Base-by-base conservation (phyloP, 2,797 vertebrate genomes). In the Tapirus indicus region DNA sequence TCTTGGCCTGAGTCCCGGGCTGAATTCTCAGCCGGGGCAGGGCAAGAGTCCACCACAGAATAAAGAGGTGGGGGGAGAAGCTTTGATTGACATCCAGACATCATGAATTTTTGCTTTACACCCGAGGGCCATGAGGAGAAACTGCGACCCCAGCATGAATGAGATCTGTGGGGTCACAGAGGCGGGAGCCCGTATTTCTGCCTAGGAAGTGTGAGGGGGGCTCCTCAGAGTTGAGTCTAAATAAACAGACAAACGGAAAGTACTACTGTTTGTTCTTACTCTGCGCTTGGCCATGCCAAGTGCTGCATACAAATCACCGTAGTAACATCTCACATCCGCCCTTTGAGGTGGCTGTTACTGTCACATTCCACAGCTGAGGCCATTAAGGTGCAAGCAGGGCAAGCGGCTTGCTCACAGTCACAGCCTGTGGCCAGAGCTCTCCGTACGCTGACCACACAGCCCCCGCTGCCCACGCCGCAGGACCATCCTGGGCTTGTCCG, bases 241-340 rank as follows among this genome's bases (percentile, higher is more conserved):
- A 9, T 56, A 83, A 68, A 49, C 23, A 72, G 49, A 84, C 80
- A 38, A 10, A n/a, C 6, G 44, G 18, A 54, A 35, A 6, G 7
- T 49, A 38, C 58, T 20, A 52, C 35, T 54, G 9, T 20, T 32
- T 27, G 20, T 13, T n/a, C 20, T 58, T 13, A 7, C 20, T 29
- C 44, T 23, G 79, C 3, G 32, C 38, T 20, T 25, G 58, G 56
- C 54, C n/a, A 6, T 29, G 32, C 69, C 27, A 20, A 41, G 35
- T 10, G 0, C 80, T 13, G 52, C 23, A 32, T 25, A 32, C 0
- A 0, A 56, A 27, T 10, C 2, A 4, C n/a, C 21, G 13, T 35
- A n/a, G 0, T 4, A 38, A 54, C n/a, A 44, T 17, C 54, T 62
- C 62, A 38, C 7, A 49, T 3, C 47, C 32, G 49, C 49, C 14